These are phyloP conservation scores for Digitonthophagus gazella DNA, from an alignment of 2,888 invertebrate species.

Conservation along the genomic window DNA sequence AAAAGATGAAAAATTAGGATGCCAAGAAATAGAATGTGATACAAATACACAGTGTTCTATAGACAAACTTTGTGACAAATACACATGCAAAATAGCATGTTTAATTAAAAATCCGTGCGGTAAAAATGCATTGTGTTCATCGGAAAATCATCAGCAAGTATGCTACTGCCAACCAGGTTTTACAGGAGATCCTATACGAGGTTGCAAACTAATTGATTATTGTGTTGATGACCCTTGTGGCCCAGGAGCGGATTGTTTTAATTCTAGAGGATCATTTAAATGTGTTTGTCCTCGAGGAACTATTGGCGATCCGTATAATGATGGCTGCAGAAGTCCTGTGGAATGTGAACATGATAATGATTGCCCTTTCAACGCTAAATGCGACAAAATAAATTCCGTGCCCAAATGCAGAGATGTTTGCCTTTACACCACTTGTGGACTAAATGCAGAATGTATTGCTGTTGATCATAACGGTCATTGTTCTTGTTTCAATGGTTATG, in stretches of 20 bases:
- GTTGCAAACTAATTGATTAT: constrained; percentile 74
- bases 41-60: constrained; percentile 70
- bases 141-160: constrained; percentile 75
- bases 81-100: constrained; percentile 85
- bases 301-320: constrained; percentile 81
- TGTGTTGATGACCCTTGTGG: constrained; percentile 78
- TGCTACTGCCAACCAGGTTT: constrained; percentile 87
- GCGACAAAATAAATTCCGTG: constrained; percentile 66
- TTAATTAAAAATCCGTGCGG: constrained; percentile 81
- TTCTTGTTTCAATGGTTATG: constrained; percentile 74
- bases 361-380: constrained; percentile 78
- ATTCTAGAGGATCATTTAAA: constrained; percentile 74
- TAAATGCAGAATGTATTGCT: constrained; percentile 80
- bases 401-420: constrained; percentile 85
- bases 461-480: constrained; percentile 75
- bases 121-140: constrained; percentile 79
- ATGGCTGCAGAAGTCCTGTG: constrained; percentile 77
- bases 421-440: constrained; percentile 73
- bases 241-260: constrained; percentile 76
- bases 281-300: constrained; percentile 77
- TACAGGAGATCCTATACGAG: constrained; percentile 72
- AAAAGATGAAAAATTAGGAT: constrained; percentile 72
- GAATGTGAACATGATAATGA: constrained; percentile 78
- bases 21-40: constrained; percentile 76
- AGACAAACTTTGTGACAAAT: constrained; percentile 79